A percentile compares a stretch with the other conserved stretches of the same genome.
Evolutionary conservation across 1,140 invertebrate species (phyloP).

Genomic region (Temnothorax nylanderi): DNA sequence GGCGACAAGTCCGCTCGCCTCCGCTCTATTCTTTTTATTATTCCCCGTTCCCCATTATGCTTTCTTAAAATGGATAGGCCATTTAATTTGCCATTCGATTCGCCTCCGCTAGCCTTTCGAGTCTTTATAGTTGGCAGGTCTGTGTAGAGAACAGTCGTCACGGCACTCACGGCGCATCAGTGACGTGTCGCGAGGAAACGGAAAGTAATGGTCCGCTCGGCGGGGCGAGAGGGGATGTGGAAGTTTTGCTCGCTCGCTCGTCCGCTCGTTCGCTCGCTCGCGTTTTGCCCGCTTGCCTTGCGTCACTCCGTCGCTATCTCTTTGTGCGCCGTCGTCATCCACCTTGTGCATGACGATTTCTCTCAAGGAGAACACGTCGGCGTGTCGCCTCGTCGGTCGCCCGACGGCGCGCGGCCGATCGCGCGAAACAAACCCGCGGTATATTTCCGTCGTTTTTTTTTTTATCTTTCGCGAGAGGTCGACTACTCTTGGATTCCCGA

Average conservation of each 20-base stretch:
- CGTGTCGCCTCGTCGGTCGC: not conserved
- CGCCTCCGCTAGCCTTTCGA: not conserved
- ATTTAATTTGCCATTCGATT: not conserved
- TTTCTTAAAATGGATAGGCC: not conserved
- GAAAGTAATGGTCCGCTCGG: conserved; percentile 55
- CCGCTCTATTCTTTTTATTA: not conserved
- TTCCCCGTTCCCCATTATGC: not conserved
- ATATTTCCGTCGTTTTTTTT: not conserved
- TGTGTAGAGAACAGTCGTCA: conserved; percentile 56
- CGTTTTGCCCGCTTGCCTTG: conserved; percentile 52
- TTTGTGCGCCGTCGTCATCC: conserved; percentile 64
- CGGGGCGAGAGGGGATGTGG: conserved; percentile 16
- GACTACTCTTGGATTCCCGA: not conserved
- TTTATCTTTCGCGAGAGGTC: not conserved
- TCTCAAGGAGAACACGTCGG: conserved; percentile 41
- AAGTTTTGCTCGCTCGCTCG: conserved; percentile 33
- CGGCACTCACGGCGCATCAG: conserved; percentile 68
- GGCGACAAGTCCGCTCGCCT: not conserved
- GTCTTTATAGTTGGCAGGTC: conserved; percentile 52
- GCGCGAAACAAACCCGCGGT: not conserved
- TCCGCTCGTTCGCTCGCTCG: conserved; percentile 14
- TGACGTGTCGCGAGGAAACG: conserved; percentile 70
- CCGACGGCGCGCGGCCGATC: not conserved
- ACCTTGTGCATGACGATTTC: conserved; percentile 41
- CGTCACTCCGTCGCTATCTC: conserved; percentile 71